Evolutionary conservation across 2,888 invertebrate species (phyloP).

Genomic region (Isotomurus palustris): DNA sequence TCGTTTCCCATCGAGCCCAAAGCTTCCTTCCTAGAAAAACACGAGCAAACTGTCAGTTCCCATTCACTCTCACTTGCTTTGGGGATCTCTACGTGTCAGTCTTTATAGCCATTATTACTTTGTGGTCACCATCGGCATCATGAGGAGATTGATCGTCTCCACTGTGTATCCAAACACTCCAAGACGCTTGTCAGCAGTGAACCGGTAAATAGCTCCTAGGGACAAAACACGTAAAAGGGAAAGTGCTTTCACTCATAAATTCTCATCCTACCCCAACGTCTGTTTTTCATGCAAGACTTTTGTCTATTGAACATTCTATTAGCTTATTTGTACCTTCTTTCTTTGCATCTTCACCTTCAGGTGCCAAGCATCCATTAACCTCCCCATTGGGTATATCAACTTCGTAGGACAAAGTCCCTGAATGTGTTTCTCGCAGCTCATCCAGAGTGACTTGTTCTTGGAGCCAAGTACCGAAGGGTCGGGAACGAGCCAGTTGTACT

Average conservation of each 20-base stretch:
- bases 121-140: constrained; percentile 93
- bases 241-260: neutral
- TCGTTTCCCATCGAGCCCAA: constrained; percentile 99
- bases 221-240: neutral
- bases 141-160: constrained; percentile 87
- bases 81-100: neutral
- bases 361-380: constrained; percentile 17
- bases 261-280: no score
- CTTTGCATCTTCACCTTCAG: no score
- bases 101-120: constrained; percentile 60
- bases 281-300: no score
- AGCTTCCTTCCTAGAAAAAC: constrained; percentile 85
- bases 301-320: neutral
- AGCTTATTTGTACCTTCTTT: constrained; percentile 10
- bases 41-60: neutral
- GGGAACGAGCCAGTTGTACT: constrained; percentile 73
- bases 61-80: neutral
- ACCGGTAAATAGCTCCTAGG: constrained; percentile 25
- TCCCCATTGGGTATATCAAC: constrained; percentile 18
- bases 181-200: constrained; percentile 71
- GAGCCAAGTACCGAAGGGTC: constrained; percentile 89
- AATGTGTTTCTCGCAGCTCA: constrained; percentile 49
- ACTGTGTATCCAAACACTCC: constrained; percentile 89
- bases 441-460: constrained; percentile 69
- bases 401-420: constrained; percentile 31